phyloP scores from a whole-genome alignment of 53 echinoderm and acorn worm genomes.

The Luidia sarsii region DNA sequence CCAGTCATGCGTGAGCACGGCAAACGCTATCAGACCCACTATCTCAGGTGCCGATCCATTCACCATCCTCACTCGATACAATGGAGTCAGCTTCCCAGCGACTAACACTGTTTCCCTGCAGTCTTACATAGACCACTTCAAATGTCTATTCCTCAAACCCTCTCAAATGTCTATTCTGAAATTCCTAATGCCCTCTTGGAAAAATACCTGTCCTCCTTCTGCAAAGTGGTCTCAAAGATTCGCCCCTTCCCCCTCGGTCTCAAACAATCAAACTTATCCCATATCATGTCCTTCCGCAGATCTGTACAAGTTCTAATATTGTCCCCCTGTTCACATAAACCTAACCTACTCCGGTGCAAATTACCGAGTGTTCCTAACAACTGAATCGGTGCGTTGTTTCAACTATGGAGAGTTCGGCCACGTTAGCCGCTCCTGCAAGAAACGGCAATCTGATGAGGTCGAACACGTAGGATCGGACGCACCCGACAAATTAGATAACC shows the following conservation, averaged over 20 bases:
- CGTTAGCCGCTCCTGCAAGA: background rate
- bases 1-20: too few species aligned
- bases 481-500: too few species aligned
- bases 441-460: too few species aligned
- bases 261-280: too few species aligned
- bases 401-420: background rate
- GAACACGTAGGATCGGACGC: too few species aligned
- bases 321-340: background rate
- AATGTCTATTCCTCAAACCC: background rate
- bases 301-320: background rate
- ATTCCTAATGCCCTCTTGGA: too few species aligned
- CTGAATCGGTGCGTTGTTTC: background rate
- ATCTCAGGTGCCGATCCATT: background rate
- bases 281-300: too few species aligned
- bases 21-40: background rate
- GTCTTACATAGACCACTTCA: background rate
- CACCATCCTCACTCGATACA: background rate
- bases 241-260: too few species aligned
- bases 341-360: background rate
- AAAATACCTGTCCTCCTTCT: too few species aligned
- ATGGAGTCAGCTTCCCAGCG: conserved; percentile 6
- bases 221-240: too few species aligned
- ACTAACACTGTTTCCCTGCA: background rate
- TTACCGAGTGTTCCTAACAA: background rate
- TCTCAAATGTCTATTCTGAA: background rate